phyloP scores from a whole-genome alignment of 2,113 vertebrate species.

The Abramis brama region DNA sequence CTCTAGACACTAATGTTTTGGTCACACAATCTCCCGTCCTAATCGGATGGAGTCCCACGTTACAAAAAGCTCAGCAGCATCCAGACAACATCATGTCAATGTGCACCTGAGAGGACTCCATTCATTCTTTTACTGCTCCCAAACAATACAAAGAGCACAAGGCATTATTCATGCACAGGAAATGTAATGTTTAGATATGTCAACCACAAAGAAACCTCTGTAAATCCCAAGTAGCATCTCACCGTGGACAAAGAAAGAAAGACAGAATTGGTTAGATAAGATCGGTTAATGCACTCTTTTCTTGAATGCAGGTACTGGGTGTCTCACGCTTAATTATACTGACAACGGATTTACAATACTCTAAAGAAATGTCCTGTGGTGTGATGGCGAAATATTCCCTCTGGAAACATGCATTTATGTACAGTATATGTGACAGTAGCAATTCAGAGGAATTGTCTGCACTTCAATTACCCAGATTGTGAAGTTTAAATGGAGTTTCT shows the following conservation, averaged over 20 bases:
- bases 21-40: slow-evolving; percentile 15
- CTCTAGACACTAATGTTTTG: slow-evolving; percentile 31
- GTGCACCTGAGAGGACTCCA: slow-evolving; percentile 15
- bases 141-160: slow-evolving; percentile 23
- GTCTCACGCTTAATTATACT: neutral
- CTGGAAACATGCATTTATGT: neutral
- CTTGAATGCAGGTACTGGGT: neutral
- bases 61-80: slow-evolving; percentile 13
- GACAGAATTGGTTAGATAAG: slow-evolving; percentile 13
- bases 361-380: neutral
- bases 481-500: neutral
- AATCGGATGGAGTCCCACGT: slow-evolving; percentile 2
- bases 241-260: neutral
- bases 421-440: neutral
- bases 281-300: slow-evolving; percentile 29
- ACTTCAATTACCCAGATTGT: neutral
- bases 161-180: slow-evolving; percentile 21
- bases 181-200: slow-evolving; percentile 23
- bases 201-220: slow-evolving; percentile 27
- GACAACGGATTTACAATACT: neutral
- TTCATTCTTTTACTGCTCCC: slow-evolving; percentile 4
- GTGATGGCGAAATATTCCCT: neutral
- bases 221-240: slow-evolving; percentile 1
- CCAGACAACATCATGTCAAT: slow-evolving; percentile 15
- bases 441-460: neutral